Evolutionary conservation across 2,797 vertebrate genomes (phyloP).

Genomic region (Cossypha heuglini): DNA sequence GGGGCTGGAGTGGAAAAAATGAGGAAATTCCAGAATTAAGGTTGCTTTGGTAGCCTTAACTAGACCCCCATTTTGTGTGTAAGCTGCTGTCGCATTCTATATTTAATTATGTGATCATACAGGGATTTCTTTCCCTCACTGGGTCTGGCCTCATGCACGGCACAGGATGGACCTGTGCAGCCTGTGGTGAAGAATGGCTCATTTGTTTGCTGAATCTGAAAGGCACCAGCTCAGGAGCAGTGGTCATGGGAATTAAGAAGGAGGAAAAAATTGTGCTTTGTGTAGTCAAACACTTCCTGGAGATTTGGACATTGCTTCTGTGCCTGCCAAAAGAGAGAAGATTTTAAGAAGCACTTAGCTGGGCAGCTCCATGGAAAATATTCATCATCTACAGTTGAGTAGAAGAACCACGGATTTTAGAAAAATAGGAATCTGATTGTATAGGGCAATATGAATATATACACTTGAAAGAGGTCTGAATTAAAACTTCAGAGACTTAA

Average conservation of each 20-base stretch:
- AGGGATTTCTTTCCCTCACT: background rate
- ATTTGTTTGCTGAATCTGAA: background rate
- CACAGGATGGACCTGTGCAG: background rate
- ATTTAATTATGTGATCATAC: background rate
- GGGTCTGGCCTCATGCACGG: background rate
- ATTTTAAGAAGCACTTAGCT: background rate
- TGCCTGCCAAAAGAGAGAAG: background rate
- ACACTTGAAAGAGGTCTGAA: background rate
- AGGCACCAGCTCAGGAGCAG: background rate
- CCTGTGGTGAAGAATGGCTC: background rate
- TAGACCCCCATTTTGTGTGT: background rate
- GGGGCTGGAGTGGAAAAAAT: background rate
- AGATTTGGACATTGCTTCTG: background rate
- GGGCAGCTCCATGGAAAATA: background rate
- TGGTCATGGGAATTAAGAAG: background rate
- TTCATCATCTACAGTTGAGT: background rate
- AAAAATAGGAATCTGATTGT: background rate
- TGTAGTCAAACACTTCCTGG: background rate
- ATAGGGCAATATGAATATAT: background rate
- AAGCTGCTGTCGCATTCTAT: background rate
- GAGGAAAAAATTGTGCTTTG: background rate
- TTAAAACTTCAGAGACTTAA: background rate
- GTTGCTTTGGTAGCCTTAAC: background rate
- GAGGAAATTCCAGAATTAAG: background rate
- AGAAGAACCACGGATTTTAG: background rate